Conservation (phyloP, 2,797 vertebrate genomes). For the Varecia variegata region DNA sequence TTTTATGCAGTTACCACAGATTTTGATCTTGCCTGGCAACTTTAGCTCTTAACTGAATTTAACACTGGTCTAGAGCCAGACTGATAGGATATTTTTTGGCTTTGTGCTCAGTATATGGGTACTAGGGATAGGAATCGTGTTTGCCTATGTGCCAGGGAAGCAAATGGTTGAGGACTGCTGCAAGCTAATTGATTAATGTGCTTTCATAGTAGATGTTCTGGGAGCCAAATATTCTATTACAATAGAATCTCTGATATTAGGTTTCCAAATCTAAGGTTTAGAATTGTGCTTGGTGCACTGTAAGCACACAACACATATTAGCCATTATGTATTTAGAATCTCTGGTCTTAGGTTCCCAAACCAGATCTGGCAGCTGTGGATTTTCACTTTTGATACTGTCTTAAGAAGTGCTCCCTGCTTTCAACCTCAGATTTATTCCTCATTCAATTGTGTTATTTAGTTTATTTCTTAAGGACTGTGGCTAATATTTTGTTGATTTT, state of each 20-base stretch:
- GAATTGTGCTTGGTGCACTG: not conserved
- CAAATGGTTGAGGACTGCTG: not conserved
- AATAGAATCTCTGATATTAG: not conserved
- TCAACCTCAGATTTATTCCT: not conserved
- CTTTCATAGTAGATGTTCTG: not conserved
- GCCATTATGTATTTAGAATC: not conserved
- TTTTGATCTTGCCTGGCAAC: not conserved
- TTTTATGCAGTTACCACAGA: not conserved
- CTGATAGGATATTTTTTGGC: not conserved
- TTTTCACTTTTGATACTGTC: not conserved
- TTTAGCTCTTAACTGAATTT: not conserved
- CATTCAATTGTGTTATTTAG: not conserved
- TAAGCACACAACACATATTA: not conserved
- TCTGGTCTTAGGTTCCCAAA: not conserved
- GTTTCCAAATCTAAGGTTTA: not conserved
- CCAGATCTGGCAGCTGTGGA: not conserved
- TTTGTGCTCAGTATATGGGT: not conserved
- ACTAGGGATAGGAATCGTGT: not conserved
- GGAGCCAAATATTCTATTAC: not conserved
- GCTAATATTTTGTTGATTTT: not conserved
- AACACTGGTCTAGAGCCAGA: not conserved
- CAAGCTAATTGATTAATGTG: not conserved
- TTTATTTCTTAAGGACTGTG: not conserved
- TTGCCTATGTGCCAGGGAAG: not conserved
- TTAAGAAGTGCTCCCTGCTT: not conserved